Conservation (phyloP, 2,888 invertebrate genomes). For the Oscheius sp. region DNA sequence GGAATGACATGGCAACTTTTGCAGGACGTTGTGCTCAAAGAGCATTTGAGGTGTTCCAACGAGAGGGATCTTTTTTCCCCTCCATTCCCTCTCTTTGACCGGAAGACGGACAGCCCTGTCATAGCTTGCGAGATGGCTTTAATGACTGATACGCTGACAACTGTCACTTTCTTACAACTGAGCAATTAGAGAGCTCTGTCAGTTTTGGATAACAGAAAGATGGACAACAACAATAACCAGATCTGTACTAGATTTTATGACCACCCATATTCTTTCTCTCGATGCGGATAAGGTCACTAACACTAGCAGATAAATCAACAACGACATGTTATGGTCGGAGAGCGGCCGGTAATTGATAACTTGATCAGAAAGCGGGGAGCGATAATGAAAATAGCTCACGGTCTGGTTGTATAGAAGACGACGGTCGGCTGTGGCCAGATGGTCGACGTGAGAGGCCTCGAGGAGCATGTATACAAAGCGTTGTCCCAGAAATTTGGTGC, state of each 20-base stretch:
- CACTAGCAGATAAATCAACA: slow-evolving; percentile 27
- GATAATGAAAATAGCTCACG: slow-evolving; percentile 28
- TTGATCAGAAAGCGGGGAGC: not conserved
- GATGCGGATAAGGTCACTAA: slow-evolving; percentile 27
- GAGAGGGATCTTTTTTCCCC: not conserved
- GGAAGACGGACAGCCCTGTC: slow-evolving; percentile 18
- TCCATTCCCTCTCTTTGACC: not conserved
- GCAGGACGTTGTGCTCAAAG: slow-evolving; percentile 19
- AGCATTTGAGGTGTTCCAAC: slow-evolving; percentile 17
- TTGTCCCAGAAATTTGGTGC: slow-evolving; percentile 54
- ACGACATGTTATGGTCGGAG: slow-evolving; percentile 28
- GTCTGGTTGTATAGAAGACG: slow-evolving; percentile 58
- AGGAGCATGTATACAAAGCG: slow-evolving; percentile 65
- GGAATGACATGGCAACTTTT: slow-evolving; percentile 25
- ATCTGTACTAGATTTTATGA: not conserved
- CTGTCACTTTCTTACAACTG: slow-evolving; percentile 32
- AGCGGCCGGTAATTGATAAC: slow-evolving; percentile 21
- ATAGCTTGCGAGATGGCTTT: slow-evolving; percentile 17
- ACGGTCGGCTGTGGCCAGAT: slow-evolving; percentile 65
- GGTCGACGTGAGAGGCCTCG: slow-evolving; percentile 62
- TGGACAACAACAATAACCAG: not conserved
- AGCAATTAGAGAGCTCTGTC: slow-evolving; percentile 20
- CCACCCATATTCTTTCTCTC: not conserved
- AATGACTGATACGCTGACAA: slow-evolving; percentile 26
- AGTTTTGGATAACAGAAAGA: not conserved